Evolutionary conservation across 2,797 vertebrate genomes (phyloP).

Genomic region (Coracias cyanogaster): DNA sequence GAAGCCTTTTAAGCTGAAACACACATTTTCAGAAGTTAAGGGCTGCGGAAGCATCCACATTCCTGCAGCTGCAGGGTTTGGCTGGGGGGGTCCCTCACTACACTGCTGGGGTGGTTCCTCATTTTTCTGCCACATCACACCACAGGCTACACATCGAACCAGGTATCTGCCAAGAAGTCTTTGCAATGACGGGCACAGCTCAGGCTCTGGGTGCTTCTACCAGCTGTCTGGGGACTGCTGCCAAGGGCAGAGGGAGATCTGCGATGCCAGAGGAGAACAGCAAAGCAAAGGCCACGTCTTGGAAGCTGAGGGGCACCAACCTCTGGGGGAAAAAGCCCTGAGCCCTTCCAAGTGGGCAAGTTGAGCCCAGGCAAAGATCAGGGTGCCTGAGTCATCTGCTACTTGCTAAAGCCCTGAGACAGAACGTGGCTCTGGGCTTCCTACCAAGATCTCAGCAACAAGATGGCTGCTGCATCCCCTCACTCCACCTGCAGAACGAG

Average conservation of each 20-base stretch:
- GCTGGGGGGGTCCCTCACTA: not conserved
- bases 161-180: not conserved
- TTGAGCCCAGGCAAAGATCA: not conserved
- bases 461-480: not conserved
- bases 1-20: not conserved
- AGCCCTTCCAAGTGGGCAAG: not conserved
- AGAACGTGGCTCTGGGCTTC: not conserved
- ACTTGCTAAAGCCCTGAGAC: not conserved
- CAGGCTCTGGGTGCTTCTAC: not conserved
- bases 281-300: not conserved
- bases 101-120: not conserved
- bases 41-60: not conserved
- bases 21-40: not conserved
- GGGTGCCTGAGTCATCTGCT: not conserved
- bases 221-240: not conserved
- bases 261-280: not conserved
- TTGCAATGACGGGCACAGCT: not conserved
- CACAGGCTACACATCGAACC: not conserved
- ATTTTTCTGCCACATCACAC: not conserved
- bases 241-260: not conserved
- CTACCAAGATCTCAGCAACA: not conserved
- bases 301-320: not conserved
- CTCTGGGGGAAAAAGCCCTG: not conserved
- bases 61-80: not conserved
- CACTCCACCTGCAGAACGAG: not conserved